Evolutionary conservation across 2,888 invertebrate species (phyloP), one percentile per base, ranked within the genome.

Genomic region (Leptogaster cylindrica): DNA sequence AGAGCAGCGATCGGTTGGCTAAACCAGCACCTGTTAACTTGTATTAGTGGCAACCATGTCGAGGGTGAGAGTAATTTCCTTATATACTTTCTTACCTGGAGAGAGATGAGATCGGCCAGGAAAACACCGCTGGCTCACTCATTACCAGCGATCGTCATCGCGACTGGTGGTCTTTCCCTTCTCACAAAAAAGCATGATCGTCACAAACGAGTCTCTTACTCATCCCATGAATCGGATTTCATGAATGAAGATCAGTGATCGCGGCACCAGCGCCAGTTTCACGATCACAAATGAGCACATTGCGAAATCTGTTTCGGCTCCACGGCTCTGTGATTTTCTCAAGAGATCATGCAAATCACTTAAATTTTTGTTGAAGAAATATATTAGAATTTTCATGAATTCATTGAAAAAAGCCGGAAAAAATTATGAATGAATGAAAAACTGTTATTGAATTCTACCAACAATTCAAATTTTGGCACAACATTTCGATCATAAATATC

Each of bases 131-230:
- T 20, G 28, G 18, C 12, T 39, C 33, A 23, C 10, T 33, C 55
- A 55, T 18, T 55, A 20, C 33, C 3, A 18, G 31, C 20, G 55
- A 55, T 55, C 55, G 55, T 55, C 55, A 55, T 55, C 55, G 20
- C 36, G 55, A 55, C 55, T 55, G 55, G 55, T 55, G 55, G 55
- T 55, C 55, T 55, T 55, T 55, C 55, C 55, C 36, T 20, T 39
- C 25, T 14, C 23, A 28, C n/a, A 50, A 55, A 33, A 36, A 36
- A 39, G 8, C 25, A 20, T 20, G 55, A 55, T 55, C 55, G 23
- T 39, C 55, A 23, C 23, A 36, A 55, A 36, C 55, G 23, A 20
- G 39, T 33, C 28, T 36, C 16, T 55, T 55, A 55, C 55, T 55
- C 55, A 55, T 36, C 36, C 12, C 55, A 20, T 23, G 20, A 20